Evolutionary conservation across 2,797 vertebrate genomes (phyloP).

Genomic region (Microhierax caerulescens): DNA sequence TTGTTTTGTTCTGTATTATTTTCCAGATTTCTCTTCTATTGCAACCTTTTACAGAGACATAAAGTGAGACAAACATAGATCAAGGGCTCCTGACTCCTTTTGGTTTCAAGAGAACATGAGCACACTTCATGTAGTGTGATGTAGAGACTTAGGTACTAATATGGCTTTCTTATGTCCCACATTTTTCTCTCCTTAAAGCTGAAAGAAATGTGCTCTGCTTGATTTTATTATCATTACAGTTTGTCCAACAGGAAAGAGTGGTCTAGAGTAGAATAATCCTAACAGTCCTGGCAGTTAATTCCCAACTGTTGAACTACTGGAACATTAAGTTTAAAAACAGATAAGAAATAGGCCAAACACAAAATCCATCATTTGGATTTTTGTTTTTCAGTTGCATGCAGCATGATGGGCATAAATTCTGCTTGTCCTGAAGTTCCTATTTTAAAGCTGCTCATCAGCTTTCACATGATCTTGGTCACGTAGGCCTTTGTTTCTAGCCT

Average conservation of each 20-base stretch:
- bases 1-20: not conserved
- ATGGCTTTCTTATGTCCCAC: not conserved
- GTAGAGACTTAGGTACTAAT: not conserved
- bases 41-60: not conserved
- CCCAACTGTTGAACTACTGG: not conserved
- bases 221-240: not conserved
- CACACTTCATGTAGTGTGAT: no score
- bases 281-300: not conserved
- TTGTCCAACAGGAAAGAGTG: not conserved
- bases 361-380: not conserved
- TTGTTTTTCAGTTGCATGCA: not conserved
- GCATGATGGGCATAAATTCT: not conserved
- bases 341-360: not conserved
- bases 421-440: not conserved
- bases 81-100: not conserved
- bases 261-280: not conserved
- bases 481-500: not conserved
- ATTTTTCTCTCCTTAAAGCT: not conserved
- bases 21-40: not conserved
- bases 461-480: not conserved
- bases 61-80: not conserved
- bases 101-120: not conserved
- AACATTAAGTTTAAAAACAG: not conserved
- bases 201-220: not conserved
- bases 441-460: not conserved